Conservation (phyloP, 2,888 invertebrate species). For the Melangyna quadrimaculata region DNA sequence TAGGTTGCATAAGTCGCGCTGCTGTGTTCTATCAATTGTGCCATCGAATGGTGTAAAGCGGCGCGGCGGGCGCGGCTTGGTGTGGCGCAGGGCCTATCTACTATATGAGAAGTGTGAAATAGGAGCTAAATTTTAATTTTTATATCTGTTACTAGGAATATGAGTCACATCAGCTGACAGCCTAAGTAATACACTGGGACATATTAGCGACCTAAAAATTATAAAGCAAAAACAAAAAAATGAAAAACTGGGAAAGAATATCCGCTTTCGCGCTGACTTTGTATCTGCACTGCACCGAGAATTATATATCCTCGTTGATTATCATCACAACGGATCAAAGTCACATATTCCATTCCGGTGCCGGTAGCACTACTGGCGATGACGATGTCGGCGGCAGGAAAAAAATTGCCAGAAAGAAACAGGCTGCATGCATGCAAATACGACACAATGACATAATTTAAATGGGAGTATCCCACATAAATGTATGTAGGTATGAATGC, state of each 20-base stretch:
- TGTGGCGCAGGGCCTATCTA: neutral
- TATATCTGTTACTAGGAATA: conserved; percentile 39
- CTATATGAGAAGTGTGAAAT: neutral
- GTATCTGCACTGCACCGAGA: conserved; percentile 48
- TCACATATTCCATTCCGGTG: conserved; percentile 49
- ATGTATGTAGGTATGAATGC: no score
- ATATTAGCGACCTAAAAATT: conserved; percentile 68
- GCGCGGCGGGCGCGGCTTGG: no score
- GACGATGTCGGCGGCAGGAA: conserved; percentile 11
- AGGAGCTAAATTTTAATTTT: conserved; percentile 13
- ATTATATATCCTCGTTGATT: conserved; percentile 67
- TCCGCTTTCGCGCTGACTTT: conserved; percentile 48
- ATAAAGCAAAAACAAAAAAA: neutral
- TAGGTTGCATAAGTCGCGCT: conserved; percentile 29
- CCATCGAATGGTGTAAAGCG: conserved; percentile 21
- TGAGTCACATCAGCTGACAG: conserved; percentile 56
- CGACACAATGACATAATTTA: conserved; percentile 67
- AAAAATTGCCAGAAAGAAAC: neutral
- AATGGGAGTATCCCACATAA: conserved; percentile 63
- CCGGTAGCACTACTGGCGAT: conserved; percentile 15
- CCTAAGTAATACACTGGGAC: conserved; percentile 51
- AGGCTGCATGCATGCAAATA: conserved; percentile 56
- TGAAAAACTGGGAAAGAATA: conserved; percentile 19
- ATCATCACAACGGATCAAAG: conserved; percentile 69
- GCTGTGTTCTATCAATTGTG: conserved; percentile 39